A percentile compares a stretch with the other conserved stretches of the same genome.
phyloP scores from a whole-genome alignment of 2,797 vertebrate species.

The Oreochromis grahami region DNA sequence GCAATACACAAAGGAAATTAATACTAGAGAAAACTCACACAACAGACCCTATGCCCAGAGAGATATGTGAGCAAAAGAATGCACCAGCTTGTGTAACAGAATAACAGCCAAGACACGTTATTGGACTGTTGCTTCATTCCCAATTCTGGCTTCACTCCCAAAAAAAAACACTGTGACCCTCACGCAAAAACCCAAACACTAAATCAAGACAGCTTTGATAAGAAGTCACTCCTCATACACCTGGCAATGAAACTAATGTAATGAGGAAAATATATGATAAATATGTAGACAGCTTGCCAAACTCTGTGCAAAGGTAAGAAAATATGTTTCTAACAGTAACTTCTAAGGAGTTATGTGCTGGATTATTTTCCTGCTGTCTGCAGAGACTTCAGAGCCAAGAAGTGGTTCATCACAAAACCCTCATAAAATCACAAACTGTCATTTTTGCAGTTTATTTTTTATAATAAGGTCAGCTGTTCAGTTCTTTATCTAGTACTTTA shows the following conservation, averaged over 20 bases:
- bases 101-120: background rate
- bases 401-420: background rate
- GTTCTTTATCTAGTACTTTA: background rate
- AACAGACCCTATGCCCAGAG: background rate
- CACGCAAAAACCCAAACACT: background rate
- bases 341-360: background rate
- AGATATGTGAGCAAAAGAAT: background rate
- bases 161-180: background rate
- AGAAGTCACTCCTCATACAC: accelerated
- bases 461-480: background rate
- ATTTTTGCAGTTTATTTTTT: background rate
- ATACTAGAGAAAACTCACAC: background rate
- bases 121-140: background rate
- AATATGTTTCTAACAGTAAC: background rate
- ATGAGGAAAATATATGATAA: background rate
- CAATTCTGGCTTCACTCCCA: background rate
- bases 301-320: background rate
- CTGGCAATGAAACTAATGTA: background rate
- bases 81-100: background rate
- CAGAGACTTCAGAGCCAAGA: background rate
- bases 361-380: background rate
- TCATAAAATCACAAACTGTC: background rate
- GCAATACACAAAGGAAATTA: background rate
- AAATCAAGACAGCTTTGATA: background rate
- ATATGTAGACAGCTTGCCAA: background rate